Conservation (phyloP, 2,113 vertebrate genomes). For the Tonatia bakeri region DNA sequence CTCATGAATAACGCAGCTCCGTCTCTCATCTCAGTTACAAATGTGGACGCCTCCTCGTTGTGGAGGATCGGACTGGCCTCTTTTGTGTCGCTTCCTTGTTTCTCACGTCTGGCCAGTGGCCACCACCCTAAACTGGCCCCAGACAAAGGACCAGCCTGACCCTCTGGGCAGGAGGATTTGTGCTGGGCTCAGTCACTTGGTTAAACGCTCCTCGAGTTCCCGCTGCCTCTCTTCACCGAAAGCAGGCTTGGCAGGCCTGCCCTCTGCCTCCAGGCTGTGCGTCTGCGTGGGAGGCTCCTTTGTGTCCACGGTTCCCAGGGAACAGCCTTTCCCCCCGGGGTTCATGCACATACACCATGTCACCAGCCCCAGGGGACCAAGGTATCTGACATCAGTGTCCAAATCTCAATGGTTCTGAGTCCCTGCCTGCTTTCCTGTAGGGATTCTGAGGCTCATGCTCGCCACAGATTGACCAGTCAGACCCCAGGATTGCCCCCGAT, state of each 20-base stretch:
- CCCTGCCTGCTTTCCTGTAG: not conserved
- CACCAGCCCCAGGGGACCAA: not conserved
- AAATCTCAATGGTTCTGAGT: not conserved
- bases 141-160: not conserved
- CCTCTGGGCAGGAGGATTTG: not conserved
- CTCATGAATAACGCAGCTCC: slow-evolving; percentile 82
- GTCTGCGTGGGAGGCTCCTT: not conserved
- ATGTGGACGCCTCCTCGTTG: slow-evolving; percentile 42
- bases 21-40: slow-evolving; percentile 76
- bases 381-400: not conserved
- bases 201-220: not conserved
- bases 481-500: no score
- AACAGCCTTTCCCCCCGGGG: not conserved
- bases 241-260: not conserved
- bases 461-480: not conserved
- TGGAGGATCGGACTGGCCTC: not conserved
- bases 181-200: not conserved
- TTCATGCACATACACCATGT: accelerated
- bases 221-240: not conserved
- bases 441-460: not conserved
- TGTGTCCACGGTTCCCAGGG: accelerated
- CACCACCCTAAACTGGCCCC: no score
- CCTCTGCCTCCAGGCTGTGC: not conserved
- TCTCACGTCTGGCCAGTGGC: not conserved
- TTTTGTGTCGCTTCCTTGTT: not conserved